Evolutionary conservation across 2,113 vertebrate genomes (phyloP), one percentile per base, ranked within the genome.

Genomic region (Protomyctophum bolini): DNA sequence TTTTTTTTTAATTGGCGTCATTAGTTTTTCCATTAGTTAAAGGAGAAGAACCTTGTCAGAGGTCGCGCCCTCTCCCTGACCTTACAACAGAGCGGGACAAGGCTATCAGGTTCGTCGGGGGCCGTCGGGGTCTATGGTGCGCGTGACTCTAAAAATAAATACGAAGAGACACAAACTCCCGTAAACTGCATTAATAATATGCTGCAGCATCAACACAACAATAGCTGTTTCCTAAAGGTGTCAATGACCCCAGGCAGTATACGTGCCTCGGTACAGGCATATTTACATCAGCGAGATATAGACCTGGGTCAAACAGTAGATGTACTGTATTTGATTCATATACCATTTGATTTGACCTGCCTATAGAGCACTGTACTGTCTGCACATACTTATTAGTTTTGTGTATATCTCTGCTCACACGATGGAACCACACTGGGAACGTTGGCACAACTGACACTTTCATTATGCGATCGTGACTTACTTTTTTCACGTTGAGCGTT

Each of bases 1-100:
- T 54, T 73, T 41, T 79, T 79, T 88, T 79, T 79, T 88, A 89
- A 90, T 90, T 89, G 70, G 77, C 58, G 57, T 8, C 7, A 41
- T 73, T 73, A 63, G 41, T 54, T 73, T 54, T 72, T 73, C 46
- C 51, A 71, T 46, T 14, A 58, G 50, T 70, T 11, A 77, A 70
- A 65, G 60, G 68, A 46, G 66, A 57, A 6, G 48, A 46, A 4
- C 4, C 51, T 83, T 10, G 48, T 57, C 54, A 74, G 41, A 72
- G 74, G 85, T 82, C 79, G 75, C 51, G 41, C 10, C 71, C 76
- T 76, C 84, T 86, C 75, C 77, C 0, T 83, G 74, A 68, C 45
- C 55, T 48, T 51, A 58, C 72, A 82, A 74, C 41, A 54, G 59
- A 75, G 51, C 47, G 15, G 2, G 12, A 7, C 64, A 75, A 33